These are phyloP conservation scores for Lagodon rhomboides DNA, from an alignment of 2,797 vertebrate species.

Conservation along the genomic window DNA sequence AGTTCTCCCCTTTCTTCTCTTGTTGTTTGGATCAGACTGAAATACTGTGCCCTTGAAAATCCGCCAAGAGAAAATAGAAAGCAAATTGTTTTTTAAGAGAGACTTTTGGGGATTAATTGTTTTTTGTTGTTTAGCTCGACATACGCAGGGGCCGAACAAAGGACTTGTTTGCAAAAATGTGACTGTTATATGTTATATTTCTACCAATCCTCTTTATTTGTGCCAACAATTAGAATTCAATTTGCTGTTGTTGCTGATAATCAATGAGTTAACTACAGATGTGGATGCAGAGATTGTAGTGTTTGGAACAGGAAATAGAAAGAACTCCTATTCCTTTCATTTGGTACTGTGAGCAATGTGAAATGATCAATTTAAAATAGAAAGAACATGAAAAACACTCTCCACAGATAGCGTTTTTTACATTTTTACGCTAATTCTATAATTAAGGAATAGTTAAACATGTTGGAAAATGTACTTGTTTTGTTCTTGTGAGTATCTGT, in stretches of 20 bases:
- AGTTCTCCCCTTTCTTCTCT: constrained; percentile 55
- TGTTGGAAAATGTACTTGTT: too few species aligned
- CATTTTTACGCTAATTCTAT: background rate
- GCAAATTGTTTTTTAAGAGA: constrained; percentile 57
- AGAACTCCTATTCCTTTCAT: background rate
- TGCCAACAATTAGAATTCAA: constrained; percentile 34
- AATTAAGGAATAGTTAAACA: background rate
- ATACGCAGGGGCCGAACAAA: constrained; percentile 40
- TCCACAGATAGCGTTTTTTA: background rate
- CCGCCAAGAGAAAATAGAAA: constrained; percentile 62
- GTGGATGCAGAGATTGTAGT: background rate
- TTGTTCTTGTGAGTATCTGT: too few species aligned
- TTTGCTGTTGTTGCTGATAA: constrained; percentile 27
- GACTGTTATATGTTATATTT: constrained; percentile 14
- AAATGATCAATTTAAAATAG: background rate
- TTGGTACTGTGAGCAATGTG: background rate
- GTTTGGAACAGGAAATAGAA: background rate
- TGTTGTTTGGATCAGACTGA: constrained; percentile 64
- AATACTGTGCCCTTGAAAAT: constrained; percentile 73
- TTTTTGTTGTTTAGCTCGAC: constrained; percentile 56
- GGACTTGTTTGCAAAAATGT: constrained; percentile 39
- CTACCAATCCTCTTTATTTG: constrained; percentile 2
- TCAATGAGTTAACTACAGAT: constrained; percentile 2
- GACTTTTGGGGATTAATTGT: constrained; percentile 71
- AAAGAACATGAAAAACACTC: background rate